Conservation (phyloP, 2,888 invertebrate genomes). For the Aspidiotus destructor region DNA sequence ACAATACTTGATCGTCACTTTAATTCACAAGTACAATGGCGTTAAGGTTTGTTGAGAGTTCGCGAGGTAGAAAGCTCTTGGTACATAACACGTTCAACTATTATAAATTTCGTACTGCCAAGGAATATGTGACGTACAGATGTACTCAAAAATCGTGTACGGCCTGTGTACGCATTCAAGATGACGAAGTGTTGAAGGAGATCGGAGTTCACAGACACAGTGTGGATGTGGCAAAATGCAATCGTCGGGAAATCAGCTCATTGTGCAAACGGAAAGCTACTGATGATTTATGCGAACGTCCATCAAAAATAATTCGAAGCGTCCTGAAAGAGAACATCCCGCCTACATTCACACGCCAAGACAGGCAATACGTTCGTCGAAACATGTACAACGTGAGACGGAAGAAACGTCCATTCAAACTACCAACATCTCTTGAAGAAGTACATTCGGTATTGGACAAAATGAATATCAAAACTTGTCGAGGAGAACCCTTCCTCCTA, state of each 20-base stretch:
- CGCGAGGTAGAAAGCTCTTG: slow-evolving; percentile 5
- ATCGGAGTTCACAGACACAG: slow-evolving; percentile 1
- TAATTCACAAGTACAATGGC: slow-evolving; percentile 5
- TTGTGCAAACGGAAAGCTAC: background rate
- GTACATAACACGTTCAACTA: slow-evolving; percentile 5
- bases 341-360: slow-evolving; percentile 4
- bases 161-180: slow-evolving; percentile 2
- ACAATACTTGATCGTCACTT: background rate
- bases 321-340: slow-evolving; percentile 8
- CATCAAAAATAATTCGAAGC: slow-evolving; percentile 12
- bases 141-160: slow-evolving; percentile 7
- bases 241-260: slow-evolving; percentile 2
- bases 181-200: slow-evolving; percentile 2
- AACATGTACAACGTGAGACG: slow-evolving; percentile 6
- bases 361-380: slow-evolving; percentile 2
- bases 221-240: slow-evolving; percentile 5
- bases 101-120: slow-evolving; percentile 10
- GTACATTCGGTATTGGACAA: background rate
- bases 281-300: slow-evolving; percentile 10
- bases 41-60: slow-evolving; percentile 6
- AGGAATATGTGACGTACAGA: slow-evolving; percentile 7
- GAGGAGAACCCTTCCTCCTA: slow-evolving; percentile 11
- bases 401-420: slow-evolving; percentile 7
- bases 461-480: slow-evolving; percentile 6
- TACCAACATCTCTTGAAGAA: background rate